A percentile compares a stretch with the other conserved stretches of the same genome.
phyloP scores from a whole-genome alignment of 2,888 invertebrate genomes.

The Reticulitermes lucifugus region DNA sequence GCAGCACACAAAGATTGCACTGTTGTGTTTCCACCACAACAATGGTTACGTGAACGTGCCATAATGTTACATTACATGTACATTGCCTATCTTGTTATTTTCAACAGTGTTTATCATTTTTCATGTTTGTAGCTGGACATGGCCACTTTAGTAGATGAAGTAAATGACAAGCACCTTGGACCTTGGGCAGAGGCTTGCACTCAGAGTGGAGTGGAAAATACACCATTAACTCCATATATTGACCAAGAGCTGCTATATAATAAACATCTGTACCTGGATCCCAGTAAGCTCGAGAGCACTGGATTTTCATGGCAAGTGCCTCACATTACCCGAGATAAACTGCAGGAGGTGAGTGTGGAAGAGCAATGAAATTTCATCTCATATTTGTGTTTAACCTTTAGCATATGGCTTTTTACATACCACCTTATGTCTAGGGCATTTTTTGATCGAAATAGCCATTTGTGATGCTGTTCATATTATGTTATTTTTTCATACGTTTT shows the following conservation, averaged over 20 bases:
- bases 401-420: too few relatives aligned
- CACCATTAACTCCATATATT: constrained; percentile 90
- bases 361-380: neutral
- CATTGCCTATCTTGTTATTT: too few relatives aligned
- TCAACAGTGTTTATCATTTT: neutral
- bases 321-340: constrained; percentile 69
- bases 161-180: constrained; percentile 92
- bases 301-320: constrained; percentile 74
- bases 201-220: constrained; percentile 79
- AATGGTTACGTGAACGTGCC: too few relatives aligned
- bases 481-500: too few relatives aligned
- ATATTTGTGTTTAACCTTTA: too few relatives aligned
- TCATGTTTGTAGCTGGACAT: constrained; percentile 74
- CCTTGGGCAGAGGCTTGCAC: constrained; percentile 93
- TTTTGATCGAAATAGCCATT: too few relatives aligned
- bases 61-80: too few relatives aligned
- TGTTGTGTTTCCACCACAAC: too few relatives aligned
- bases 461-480: too few relatives aligned
- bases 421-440: too few relatives aligned
- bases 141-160: constrained; percentile 85
- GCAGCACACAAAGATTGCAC: too few relatives aligned
- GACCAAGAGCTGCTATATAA: constrained; percentile 85
- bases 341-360: constrained; percentile 69
- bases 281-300: constrained; percentile 71
- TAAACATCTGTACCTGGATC: constrained; percentile 82